Evolutionary conservation across 2,113 vertebrate species (phyloP).

Genomic region (Hippocampus abdominalis): DNA sequence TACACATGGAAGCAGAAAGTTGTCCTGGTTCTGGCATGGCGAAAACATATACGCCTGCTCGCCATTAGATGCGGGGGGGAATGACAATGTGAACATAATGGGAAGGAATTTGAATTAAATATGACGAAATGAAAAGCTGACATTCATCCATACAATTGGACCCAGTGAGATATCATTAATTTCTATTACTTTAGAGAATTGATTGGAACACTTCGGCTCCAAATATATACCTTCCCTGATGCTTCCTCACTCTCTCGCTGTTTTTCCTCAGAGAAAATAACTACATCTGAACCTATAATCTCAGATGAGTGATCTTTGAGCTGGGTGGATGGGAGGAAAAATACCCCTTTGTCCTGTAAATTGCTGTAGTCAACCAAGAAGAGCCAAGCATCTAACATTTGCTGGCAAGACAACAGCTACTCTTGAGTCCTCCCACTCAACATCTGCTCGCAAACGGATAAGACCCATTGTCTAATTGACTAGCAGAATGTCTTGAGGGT

Average conservation of each 20-base stretch:
- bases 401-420: slow-evolving; percentile 29
- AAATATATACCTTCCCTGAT: background rate
- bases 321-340: slow-evolving; percentile 24
- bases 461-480: slow-evolving; percentile 11
- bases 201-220: background rate
- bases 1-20: too few species aligned
- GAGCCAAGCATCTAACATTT: slow-evolving; percentile 38
- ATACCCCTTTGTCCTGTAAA: slow-evolving; percentile 30
- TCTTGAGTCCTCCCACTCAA: slow-evolving; percentile 41
- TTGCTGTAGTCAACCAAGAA: slow-evolving; percentile 16
- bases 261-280: slow-evolving; percentile 23
- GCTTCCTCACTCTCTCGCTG: background rate
- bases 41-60: too few species aligned
- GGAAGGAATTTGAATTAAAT: too few species aligned
- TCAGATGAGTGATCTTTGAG: slow-evolving; percentile 28
- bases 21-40: too few species aligned
- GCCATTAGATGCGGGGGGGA: too few species aligned
- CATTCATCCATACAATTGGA: background rate
- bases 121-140: too few species aligned
- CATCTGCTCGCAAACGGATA: slow-evolving; percentile 30
- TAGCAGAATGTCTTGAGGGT: slow-evolving; percentile 27
- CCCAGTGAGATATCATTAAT: background rate
- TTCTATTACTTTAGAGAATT: background rate
- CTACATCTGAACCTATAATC: slow-evolving; percentile 47
- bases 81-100: too few species aligned